phyloP scores from a whole-genome alignment of 2,113 vertebrate genomes.

The Mus musculus region DNA sequence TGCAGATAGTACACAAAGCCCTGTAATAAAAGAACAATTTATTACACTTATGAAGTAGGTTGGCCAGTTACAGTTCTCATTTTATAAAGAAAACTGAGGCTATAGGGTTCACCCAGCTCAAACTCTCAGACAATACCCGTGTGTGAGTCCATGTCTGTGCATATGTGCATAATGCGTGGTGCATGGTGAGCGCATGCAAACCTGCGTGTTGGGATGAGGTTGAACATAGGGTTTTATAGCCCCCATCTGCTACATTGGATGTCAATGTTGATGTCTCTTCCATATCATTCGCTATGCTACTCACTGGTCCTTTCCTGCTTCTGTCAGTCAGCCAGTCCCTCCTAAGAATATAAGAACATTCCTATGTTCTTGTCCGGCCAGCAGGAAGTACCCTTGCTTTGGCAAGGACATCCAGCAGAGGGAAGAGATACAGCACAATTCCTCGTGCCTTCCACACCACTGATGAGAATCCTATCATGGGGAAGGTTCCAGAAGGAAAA shows the following conservation, averaged over 20 bases:
- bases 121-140: neutral
- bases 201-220: neutral
- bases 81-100: conserved; percentile 22
- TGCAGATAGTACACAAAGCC: neutral
- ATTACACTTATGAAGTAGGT: neutral
- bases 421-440: neutral
- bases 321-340: neutral
- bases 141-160: neutral
- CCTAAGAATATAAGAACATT: neutral
- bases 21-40: neutral
- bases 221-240: neutral
- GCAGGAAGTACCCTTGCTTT: neutral
- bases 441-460: no score
- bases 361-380: neutral
- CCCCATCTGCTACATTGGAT: neutral
- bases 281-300: neutral
- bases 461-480: neutral
- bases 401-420: neutral
- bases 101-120: neutral
- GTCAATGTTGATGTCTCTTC: neutral
- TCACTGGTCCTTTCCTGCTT: neutral
- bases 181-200: neutral
- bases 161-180: neutral
- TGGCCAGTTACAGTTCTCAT: neutral
- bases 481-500: neutral